Evolutionary conservation across 1,140 invertebrate genomes (phyloP).

Genomic region (Thalassaphorura encarpata): DNA sequence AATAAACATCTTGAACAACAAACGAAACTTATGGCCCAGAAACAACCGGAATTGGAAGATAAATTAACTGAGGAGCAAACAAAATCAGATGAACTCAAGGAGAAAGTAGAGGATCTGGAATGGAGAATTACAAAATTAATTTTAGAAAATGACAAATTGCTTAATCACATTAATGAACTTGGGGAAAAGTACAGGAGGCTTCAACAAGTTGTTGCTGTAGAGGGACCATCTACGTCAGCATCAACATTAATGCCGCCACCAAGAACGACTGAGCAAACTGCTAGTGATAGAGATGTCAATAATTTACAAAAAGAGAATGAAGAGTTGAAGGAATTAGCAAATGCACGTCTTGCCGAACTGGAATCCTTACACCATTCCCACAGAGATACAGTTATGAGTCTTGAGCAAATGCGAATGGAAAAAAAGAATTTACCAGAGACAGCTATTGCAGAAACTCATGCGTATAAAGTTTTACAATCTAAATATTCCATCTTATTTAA

Average conservation of each 20-base stretch:
- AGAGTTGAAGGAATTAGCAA: slow-evolving; percentile 82
- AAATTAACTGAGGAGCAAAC: slow-evolving; percentile 83
- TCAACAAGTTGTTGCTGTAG: slow-evolving; percentile 37
- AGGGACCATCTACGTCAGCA: no score
- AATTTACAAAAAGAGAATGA: slow-evolving; percentile 81
- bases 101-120: slow-evolving; percentile 90
- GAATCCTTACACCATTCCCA: slow-evolving; percentile 88
- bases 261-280: slow-evolving; percentile 19
- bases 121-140: slow-evolving; percentile 85
- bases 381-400: slow-evolving; percentile 80
- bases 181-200: slow-evolving; percentile 24
- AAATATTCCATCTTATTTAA: slow-evolving; percentile 97
- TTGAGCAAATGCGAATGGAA: slow-evolving; percentile 96
- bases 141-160: slow-evolving; percentile 69
- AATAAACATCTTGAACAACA: no score
- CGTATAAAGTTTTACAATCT: slow-evolving; percentile 96
- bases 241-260: slow-evolving; percentile 8
- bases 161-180: slow-evolving; percentile 23
- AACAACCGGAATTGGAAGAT: slow-evolving; percentile 86
- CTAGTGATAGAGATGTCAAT: slow-evolving; percentile 22
- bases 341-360: slow-evolving; percentile 82
- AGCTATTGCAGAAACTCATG: slow-evolving; percentile 93
- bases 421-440: slow-evolving; percentile 92
- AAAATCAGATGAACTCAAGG: slow-evolving; percentile 84
- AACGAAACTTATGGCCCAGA: no score